Percentiles rank a stretch among this genome's conserved stretches.
phyloP scores from a whole-genome alignment of 2,113 vertebrate species.

The western clawed frog (Xenopus tropicalis) region UCB_Xtro_10.0 CM004448.2:105537001-105537500 shows the following conservation, averaged over 20 bases:
- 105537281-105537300: constrained; percentile 55
- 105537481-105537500: constrained; percentile 77
- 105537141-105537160: too few relatives aligned
- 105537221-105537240: constrained; percentile 50
- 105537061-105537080: too few relatives aligned
- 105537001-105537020: too few relatives aligned
- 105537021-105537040: too few relatives aligned
- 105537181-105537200: constrained; percentile 56
- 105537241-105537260: constrained; percentile 53
- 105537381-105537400: constrained; percentile 78
- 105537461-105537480: constrained; percentile 80
- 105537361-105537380: constrained; percentile 66
- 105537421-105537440: constrained; percentile 76
- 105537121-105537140: too few relatives aligned
- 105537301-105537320: constrained; percentile 74
- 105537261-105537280: constrained; percentile 65
- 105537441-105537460: constrained; percentile 78
- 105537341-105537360: constrained; percentile 59
- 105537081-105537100: too few relatives aligned
- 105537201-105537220: constrained; percentile 44
- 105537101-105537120: too few relatives aligned
- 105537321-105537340: constrained; percentile 62
- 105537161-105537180: constrained; percentile 16
- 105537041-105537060: too few relatives aligned
- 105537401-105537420: constrained; percentile 76